Evolutionary conservation across 1,140 invertebrate genomes (phyloP), one percentile per base, ranked within the genome.

Genomic region (Rhopalosiphum padi): DNA sequence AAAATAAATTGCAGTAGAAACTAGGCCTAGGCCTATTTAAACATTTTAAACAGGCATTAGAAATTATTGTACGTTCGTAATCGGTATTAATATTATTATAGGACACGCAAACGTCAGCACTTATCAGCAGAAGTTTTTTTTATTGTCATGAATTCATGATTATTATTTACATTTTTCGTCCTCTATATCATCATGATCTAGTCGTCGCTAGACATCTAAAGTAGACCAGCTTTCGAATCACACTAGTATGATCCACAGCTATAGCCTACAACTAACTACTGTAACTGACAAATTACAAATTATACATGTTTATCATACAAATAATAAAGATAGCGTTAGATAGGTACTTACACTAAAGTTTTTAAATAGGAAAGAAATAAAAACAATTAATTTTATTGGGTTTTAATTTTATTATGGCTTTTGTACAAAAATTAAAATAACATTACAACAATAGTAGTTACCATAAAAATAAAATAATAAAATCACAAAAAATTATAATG

Each of bases 371-470:
- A 23, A 37, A 88, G 37, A 90, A 90, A 51, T 18, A 51, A 90
- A 60, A 60, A 90, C 25, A 21, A 77, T n/a, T n/a, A n/a, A 25
- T 43, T 90, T 90, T 90, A 89, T 90, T 90, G 60, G 53, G 37
- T 93, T 93, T 93, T 85, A 93, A 92, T 93, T 93, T 85, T 93
- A 93, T 93, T 93, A 93, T 93, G 91, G 91, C 91, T 85, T 93
- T 93, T 85, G 30, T 93, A 93, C 91, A 93, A 86, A 93, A 93
- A 93, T 93, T 93, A 92, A 92, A 92, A 53, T 85, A 93, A 93
- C 91, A 93, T 85, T 93, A 85, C 35, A 93, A 93, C 77, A 93
- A 93, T 93, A 93, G 35, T 91, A 51, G 35, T 46, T 55, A 82
- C 35, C 35, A 83, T 82, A 92, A 82, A 86, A 93, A 93, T 93